Conservation (phyloP, 2,888 invertebrate species). For the Drosophila prostipennis region DNA sequence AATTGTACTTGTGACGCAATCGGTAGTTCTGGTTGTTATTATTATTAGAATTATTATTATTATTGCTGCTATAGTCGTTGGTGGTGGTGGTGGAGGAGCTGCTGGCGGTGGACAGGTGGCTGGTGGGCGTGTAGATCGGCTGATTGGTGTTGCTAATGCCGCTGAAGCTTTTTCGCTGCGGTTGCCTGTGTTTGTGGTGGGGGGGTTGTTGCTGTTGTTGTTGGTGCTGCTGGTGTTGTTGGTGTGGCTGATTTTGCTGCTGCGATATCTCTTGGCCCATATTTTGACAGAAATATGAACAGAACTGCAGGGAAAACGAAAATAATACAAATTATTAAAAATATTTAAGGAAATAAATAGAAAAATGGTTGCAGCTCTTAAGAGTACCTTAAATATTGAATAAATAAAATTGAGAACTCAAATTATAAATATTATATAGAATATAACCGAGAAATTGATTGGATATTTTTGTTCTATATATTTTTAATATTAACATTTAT, state of each 20-base stretch:
- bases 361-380: no score
- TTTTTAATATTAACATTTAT: no score
- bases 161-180: conserved; percentile 48
- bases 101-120: conserved; percentile 24
- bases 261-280: conserved; percentile 85
- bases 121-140: conserved; percentile 34
- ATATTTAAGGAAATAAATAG: no score
- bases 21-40: conserved; percentile 74
- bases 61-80: conserved; percentile 39
- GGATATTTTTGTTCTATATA: no score
- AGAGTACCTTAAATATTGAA: no score
- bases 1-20: conserved; percentile 75
- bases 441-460: no score
- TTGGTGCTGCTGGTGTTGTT: conserved; percentile 45
- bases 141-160: conserved; percentile 61
- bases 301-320: conserved; percentile 50
- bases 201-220: conserved; percentile 17
- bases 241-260: conserved; percentile 79
- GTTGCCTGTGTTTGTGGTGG: conserved; percentile 43
- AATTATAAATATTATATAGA: no score
- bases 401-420: no score
- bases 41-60: conserved; percentile 55
- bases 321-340: no score
- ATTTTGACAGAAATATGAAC: conserved; percentile 80
- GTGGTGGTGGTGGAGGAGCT: conserved; percentile 10